Evolutionary conservation across 2,797 vertebrate genomes (phyloP).

Genomic region (Bovichtus variegatus): DNA sequence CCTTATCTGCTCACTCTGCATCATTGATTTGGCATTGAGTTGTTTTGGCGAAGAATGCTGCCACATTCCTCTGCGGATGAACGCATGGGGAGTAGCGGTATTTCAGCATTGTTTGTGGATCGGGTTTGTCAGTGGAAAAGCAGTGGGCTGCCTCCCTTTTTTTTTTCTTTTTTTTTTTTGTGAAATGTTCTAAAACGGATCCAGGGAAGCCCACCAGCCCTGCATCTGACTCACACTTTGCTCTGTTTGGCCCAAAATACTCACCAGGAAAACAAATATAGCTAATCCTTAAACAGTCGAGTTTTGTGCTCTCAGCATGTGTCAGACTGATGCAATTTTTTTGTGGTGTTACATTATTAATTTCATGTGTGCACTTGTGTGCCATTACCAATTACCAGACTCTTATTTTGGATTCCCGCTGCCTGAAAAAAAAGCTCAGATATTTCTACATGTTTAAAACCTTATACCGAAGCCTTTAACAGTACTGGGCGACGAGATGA

Average conservation of each 20-base stretch:
- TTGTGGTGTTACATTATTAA: slow-evolving; percentile 45
- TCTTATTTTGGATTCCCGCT: slow-evolving; percentile 13
- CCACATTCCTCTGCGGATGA: slow-evolving; percentile 69
- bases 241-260: slow-evolving; percentile 48
- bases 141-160: background rate
- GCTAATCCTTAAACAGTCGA: slow-evolving; percentile 49
- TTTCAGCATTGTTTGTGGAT: slow-evolving; percentile 22
- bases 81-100: background rate
- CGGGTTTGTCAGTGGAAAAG: slow-evolving; percentile 31
- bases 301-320: slow-evolving; percentile 51
- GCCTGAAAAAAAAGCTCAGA: slow-evolving; percentile 26
- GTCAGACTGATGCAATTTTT: slow-evolving; percentile 66
- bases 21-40: slow-evolving; percentile 77
- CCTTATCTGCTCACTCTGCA: slow-evolving; percentile 74
- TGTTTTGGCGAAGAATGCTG: slow-evolving; percentile 70
- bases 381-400: slow-evolving; percentile 35
- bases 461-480: background rate
- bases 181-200: slow-evolving; percentile 35
- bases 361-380: slow-evolving; percentile 44
- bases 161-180: background rate
- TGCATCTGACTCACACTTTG: slow-evolving; percentile 51
- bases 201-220: slow-evolving; percentile 25
- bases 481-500: slow-evolving; percentile 10
- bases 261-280: slow-evolving; percentile 42
- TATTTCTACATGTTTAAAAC: slow-evolving; percentile 19